Base-by-base conservation (phyloP, 2,797 vertebrate genomes). In the Arrhamphus sclerolepis region DNA sequence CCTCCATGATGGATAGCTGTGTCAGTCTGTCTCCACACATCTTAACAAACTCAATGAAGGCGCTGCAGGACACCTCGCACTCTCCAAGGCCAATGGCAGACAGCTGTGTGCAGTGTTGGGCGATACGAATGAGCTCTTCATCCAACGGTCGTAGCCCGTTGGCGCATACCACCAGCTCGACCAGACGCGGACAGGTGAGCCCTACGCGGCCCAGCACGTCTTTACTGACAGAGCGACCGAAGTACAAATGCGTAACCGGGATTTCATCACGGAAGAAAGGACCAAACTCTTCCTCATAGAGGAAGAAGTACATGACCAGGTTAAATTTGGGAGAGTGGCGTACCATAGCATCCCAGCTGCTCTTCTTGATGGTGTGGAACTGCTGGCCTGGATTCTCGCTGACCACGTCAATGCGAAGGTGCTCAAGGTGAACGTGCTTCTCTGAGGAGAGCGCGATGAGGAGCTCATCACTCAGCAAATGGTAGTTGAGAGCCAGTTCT, bases 41-140 rank as follows among this genome's bases (percentile, higher is more conserved):
- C 89, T 96, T 97, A 55, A 98, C 97, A 63, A 99, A 98, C 90
- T 99, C 95, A 46, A 99, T 96, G n/a, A 99, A 98, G 78, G 96
- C 96, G 86, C 95, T 96, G 90, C 97, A 98, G 44, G 97, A 97
- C 74, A 98, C 97, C 80, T 98, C 96, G 7, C 97, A 98, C 66
- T 98, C 97, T 3, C 97, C 97, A 55, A 98, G 89, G 70, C 96
- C 97, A 28, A 99, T 94, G 28, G 97, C 96, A 0, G 96, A 96
- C 68, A 99, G 89, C 46, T 94, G 94, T 72, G 95, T 96, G 91
- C 97, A 99, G 55, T 92, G 94, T 62, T 96, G 94, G 0, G 97
- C 97, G 4, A 99, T 98, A 62, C 95, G 92, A 87, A 99, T 98
- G 72, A 99, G 90, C 90, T 99, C 97, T 70, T 98, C 96, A 1